Evolutionary conservation across 2,113 vertebrate genomes (phyloP).

Genomic region (Thalassoma bifasciatum): DNA sequence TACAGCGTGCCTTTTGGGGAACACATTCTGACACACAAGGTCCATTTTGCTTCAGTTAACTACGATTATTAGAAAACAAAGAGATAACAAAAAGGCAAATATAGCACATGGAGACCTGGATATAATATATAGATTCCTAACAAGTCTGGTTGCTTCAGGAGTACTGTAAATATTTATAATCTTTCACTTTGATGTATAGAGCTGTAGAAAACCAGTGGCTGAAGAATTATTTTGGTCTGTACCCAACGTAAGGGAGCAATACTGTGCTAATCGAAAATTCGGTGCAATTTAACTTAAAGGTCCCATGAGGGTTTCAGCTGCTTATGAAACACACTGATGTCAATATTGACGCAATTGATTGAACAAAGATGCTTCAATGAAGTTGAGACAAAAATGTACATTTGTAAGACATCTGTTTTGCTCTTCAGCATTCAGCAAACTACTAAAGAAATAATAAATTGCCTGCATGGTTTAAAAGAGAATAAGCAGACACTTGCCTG

Average conservation of each 20-base stretch:
- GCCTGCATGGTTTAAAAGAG: too few relatives aligned
- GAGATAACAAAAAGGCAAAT: background rate
- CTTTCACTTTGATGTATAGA: background rate
- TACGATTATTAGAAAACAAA: background rate
- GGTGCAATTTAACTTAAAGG: too few relatives aligned
- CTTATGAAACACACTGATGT: too few relatives aligned
- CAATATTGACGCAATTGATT: too few relatives aligned
- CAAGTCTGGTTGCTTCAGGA: background rate
- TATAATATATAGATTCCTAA: background rate
- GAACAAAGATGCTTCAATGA: too few relatives aligned
- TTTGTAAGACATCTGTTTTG: too few relatives aligned
- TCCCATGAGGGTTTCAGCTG: too few relatives aligned
- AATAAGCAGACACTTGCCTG: too few relatives aligned
- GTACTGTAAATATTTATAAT: background rate
- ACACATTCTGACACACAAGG: background rate
- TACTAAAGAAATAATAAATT: too few relatives aligned
- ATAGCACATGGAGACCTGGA: background rate
- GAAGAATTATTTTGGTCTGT: background rate
- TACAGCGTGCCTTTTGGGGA: background rate
- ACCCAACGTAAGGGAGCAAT: background rate
- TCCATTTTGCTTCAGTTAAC: background rate
- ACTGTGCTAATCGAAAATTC: too few relatives aligned
- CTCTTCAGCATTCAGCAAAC: too few relatives aligned
- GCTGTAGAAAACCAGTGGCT: background rate
- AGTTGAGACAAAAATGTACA: too few relatives aligned